Evolutionary conservation across 2,888 invertebrate genomes (phyloP), one percentile per base, ranked within the genome.

Genomic region (Lacanobia wlatinum): DNA sequence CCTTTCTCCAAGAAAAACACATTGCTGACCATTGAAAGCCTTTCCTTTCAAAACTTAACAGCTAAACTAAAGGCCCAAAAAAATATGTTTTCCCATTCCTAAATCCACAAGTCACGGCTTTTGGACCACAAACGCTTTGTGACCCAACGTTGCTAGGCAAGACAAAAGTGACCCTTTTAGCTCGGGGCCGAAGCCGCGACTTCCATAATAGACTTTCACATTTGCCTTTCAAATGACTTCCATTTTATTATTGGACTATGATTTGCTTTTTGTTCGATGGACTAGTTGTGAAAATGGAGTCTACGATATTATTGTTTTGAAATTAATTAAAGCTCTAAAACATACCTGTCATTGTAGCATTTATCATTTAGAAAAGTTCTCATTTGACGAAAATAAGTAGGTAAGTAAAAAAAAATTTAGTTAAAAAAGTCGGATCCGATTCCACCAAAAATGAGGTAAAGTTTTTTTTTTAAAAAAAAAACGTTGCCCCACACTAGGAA

Each of bases 81-180:
- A 52, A 70, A 69, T n/a, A 70, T 6, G 50, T 55, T 53, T 34
- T 38, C 9, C 46, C 9, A 6, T 72, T 55, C 58, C 28, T 43
- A 56, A 66, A 78, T 58, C 38, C 18, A 18, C 60, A 64, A 73
- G 73, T 73, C 73, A 70, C 56, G 59, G 64, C 60, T 67, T 78
- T 80, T 70, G 53, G 34, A 74, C 78, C 79, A 73, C 82, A 73
- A 61, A 65, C 72, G 77, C 79, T 84, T 84, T 85, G 83, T 83
- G 77, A 69, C 75, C 56, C 72, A 74, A 80, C 73, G 65, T 75
- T 67, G 62, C 52, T 60, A 62, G 63, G 65, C 76, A 70, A 86
- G 81, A 86, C 84, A 80, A 88, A 84, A 78, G 78, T 78, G 76
- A 79, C 79, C 81, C 80, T 80, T 76, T 80, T 77, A 78, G 75